Evolutionary conservation across 1,140 invertebrate genomes (phyloP).

Genomic region (Dinoponera quadriceps): DNA sequence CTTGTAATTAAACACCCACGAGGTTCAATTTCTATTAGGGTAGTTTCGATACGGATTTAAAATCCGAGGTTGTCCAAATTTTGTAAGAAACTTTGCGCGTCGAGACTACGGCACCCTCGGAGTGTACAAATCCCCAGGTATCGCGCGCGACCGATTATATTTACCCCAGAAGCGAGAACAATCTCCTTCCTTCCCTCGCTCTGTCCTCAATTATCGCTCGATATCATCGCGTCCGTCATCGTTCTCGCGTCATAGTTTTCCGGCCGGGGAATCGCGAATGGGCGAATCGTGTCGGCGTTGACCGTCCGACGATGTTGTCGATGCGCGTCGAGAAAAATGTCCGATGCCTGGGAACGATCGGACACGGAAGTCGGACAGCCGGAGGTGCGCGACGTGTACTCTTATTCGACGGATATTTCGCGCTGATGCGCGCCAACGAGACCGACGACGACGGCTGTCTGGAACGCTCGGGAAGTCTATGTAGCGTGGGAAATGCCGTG

Average conservation of each 20-base stretch:
- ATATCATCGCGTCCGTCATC: background rate
- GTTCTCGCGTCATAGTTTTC: background rate
- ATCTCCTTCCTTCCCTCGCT: background rate
- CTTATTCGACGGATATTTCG: slow-evolving; percentile 39
- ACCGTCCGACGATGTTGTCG: background rate
- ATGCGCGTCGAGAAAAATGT: slow-evolving; percentile 49
- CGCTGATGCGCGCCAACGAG: background rate
- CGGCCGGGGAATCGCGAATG: slow-evolving; percentile 5
- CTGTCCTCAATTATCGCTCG: background rate
- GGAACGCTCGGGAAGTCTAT: slow-evolving; percentile 4
- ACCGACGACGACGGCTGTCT: background rate
- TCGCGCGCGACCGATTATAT: background rate
- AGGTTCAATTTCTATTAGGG: too few relatives aligned
- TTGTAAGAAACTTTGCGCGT: too few relatives aligned
- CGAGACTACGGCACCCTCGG: too few relatives aligned
- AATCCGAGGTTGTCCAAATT: too few relatives aligned
- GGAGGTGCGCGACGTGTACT: slow-evolving; percentile 5
- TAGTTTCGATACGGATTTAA: too few relatives aligned
- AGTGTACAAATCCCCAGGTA: too few relatives aligned
- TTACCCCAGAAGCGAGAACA: background rate
- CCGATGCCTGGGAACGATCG: slow-evolving; percentile 36
- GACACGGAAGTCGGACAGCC: background rate
- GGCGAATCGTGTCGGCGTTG: slow-evolving; percentile 26
- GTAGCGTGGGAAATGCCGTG: slow-evolving; percentile 52
- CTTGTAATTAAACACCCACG: too few relatives aligned